A percentile compares a stretch with the other conserved stretches of the same genome.
Evolutionary conservation across 2,113 vertebrate genomes (phyloP).

Genomic region (Grammomys dolichurus): DNA sequence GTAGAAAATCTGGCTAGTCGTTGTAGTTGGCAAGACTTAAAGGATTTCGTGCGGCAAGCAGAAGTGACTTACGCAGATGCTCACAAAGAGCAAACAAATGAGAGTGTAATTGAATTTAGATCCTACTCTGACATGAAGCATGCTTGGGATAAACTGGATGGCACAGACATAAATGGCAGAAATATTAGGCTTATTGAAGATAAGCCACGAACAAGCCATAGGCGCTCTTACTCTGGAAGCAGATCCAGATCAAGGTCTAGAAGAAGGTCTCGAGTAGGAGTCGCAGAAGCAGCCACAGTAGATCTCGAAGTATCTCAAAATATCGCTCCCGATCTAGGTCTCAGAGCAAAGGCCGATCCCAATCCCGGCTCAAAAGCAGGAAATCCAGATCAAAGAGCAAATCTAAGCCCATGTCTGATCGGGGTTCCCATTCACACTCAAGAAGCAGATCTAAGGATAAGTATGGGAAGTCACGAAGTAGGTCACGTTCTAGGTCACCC

Average conservation of each 20-base stretch:
- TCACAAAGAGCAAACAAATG: slow-evolving; percentile 97
- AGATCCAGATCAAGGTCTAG: slow-evolving; percentile 94
- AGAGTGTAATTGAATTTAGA: slow-evolving; percentile 98
- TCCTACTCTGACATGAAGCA: slow-evolving; percentile 96
- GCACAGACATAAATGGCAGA: slow-evolving; percentile 97
- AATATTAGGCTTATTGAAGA: slow-evolving; percentile 98
- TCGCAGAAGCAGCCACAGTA: slow-evolving; percentile 93
- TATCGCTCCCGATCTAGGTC: slow-evolving; percentile 92
- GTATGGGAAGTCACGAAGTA: slow-evolving; percentile 88
- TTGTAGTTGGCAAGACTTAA: slow-evolving; percentile 99
- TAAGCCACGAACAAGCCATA: slow-evolving; percentile 91
- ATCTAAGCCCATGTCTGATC: slow-evolving; percentile 94
- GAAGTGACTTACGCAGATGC: slow-evolving; percentile 99
- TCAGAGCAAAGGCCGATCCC: slow-evolving; percentile 91
- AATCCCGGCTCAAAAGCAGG: slow-evolving; percentile 90
- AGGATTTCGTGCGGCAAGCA: slow-evolving; percentile 99
- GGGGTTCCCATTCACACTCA: slow-evolving; percentile 89
- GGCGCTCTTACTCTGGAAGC: slow-evolving; percentile 95
- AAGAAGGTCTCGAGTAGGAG: slow-evolving; percentile 95
- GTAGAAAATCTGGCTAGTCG: slow-evolving; percentile 99
- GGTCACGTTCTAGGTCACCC: slow-evolving; percentile 92
- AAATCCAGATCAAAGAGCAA: slow-evolving; percentile 96
- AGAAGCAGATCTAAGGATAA: slow-evolving; percentile 95
- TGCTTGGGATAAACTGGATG: slow-evolving; percentile 97
- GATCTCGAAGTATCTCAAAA: slow-evolving; percentile 90